A percentile compares a stretch with the other conserved stretches of the same genome.
phyloP scores from a whole-genome alignment of 2,888 invertebrate genomes.

The Tineola bisselliella region DNA sequence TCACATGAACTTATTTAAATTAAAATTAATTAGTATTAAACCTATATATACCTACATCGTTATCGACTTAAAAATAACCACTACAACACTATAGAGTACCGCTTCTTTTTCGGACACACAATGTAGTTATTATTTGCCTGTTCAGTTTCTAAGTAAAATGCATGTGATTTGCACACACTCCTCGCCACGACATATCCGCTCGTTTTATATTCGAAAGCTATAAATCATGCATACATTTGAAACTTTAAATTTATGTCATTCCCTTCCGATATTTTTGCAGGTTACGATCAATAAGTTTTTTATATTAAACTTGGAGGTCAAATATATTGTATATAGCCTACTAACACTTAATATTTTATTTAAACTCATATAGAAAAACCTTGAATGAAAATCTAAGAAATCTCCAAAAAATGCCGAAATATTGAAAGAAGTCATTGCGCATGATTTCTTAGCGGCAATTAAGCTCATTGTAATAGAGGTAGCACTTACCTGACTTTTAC shows the following conservation, averaged over 20 bases:
- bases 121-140: conserved; percentile 66
- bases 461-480: conserved; percentile 50
- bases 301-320: too few species aligned
- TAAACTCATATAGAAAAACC: not conserved
- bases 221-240: not conserved
- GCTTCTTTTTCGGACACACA: conserved; percentile 60
- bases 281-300: too few species aligned
- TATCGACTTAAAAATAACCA: too few species aligned
- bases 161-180: conserved; percentile 37
- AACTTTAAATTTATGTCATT: not conserved
- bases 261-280: not conserved
- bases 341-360: too few species aligned
- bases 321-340: too few species aligned
- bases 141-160: conserved; percentile 64
- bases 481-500: conserved; percentile 59
- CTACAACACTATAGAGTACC: not conserved
- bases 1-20: too few species aligned
- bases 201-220: not conserved
- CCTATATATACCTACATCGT: too few species aligned
- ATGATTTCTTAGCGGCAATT: conserved; percentile 7
- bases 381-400: not conserved
- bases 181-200: conserved; percentile 4
- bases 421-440: conserved; percentile 1
- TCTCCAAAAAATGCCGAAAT: not conserved
- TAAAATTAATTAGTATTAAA: too few species aligned